These are phyloP conservation scores for Phrynosoma blainvillii DNA, from an alignment of 2,113 vertebrate species.

Conservation along the genomic window DNA sequence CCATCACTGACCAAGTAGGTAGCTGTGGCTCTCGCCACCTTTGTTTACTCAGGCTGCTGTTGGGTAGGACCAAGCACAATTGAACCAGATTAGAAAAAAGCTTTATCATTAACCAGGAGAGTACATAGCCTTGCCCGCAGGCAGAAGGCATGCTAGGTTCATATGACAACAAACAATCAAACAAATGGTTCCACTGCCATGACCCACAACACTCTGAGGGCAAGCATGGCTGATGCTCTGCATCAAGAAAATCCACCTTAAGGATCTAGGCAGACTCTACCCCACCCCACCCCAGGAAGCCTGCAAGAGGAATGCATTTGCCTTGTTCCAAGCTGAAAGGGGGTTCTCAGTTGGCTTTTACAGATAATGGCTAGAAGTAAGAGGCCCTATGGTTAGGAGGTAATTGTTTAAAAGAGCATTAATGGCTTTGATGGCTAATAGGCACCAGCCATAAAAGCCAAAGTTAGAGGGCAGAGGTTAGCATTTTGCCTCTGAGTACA, in stretches of 20 bases:
- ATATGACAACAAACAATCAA: background rate
- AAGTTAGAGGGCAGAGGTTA: background rate
- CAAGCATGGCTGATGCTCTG: background rate
- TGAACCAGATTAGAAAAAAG: background rate
- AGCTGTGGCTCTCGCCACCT: background rate
- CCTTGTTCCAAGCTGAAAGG: too few species aligned
- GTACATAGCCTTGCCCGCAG: too few species aligned
- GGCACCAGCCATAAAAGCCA: too few species aligned
- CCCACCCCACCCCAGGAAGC: too few species aligned
- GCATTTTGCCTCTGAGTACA: background rate
- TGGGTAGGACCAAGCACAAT: background rate
- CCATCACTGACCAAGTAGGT: background rate
- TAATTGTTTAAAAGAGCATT: background rate
- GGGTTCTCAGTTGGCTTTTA: too few species aligned
- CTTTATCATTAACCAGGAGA: conserved; percentile 20
- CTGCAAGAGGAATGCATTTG: too few species aligned
- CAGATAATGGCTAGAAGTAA: too few species aligned
- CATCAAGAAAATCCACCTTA: background rate
- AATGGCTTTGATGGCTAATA: background rate
- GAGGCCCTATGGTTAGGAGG: too few species aligned
- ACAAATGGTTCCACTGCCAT: background rate
- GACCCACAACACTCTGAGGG: too few species aligned
- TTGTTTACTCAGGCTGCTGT: background rate
- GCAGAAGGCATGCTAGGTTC: background rate
- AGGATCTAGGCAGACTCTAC: too few species aligned